Conservation (phyloP, 2,888 invertebrate species). For the Altica lythri region DNA sequence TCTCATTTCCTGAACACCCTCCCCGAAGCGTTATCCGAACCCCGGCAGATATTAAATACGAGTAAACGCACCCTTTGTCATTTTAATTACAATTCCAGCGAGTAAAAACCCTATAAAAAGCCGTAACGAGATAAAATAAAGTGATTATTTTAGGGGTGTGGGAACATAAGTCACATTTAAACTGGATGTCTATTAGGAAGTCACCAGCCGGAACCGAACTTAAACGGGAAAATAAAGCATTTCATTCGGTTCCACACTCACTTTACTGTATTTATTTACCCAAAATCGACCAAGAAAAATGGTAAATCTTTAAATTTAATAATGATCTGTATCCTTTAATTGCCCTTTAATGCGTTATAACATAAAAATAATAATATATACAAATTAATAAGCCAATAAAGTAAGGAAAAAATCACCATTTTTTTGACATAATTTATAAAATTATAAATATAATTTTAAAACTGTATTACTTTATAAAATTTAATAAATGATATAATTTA, state of each 20-base stretch:
- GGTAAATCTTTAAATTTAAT: no score
- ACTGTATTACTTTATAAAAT: no score
- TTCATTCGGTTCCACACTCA: slow-evolving; percentile 17
- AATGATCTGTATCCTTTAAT: no score
- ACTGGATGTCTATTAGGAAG: slow-evolving; percentile 40
- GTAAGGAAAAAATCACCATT: no score
- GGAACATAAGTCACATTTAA: slow-evolving; percentile 39
- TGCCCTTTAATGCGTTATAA: no score
- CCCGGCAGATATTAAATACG: slow-evolving; percentile 19
- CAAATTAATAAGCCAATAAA: no score
- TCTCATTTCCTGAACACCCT: background rate
- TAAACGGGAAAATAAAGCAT: slow-evolving; percentile 35
- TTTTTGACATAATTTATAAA: no score
- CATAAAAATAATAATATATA: no score
- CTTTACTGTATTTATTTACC: no score
- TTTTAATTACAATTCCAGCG: slow-evolving; percentile 36
- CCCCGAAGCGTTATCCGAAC: background rate
- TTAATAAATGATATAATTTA: no score
- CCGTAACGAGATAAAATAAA: slow-evolving; percentile 35
- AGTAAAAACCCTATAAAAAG: slow-evolving; percentile 32
- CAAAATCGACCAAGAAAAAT: no score
- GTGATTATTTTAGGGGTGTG: slow-evolving; percentile 36
- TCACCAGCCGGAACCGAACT: slow-evolving; percentile 40
- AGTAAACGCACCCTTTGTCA: slow-evolving; percentile 33
- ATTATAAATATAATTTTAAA: no score